Percentiles rank a stretch among this genome's conserved stretches.
Evolutionary conservation across 1,140 invertebrate genomes (phyloP).

Genomic region (Heliconius congener): DNA sequence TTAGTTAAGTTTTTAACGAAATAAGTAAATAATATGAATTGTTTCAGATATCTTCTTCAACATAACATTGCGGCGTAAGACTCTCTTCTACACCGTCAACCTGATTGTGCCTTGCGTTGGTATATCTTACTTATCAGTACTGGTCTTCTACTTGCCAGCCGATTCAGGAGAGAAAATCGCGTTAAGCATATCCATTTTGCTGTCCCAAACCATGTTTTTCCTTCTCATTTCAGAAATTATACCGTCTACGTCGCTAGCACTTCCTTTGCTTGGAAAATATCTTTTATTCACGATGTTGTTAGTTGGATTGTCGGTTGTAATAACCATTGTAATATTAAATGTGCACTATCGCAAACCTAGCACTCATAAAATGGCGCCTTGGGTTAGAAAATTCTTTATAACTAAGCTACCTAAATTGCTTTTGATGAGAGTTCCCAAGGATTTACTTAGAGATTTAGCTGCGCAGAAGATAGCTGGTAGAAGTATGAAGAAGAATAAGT

Average conservation of each 20-base stretch:
- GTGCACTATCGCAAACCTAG: slow-evolving; percentile 99
- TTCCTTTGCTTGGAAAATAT: slow-evolving; percentile 98
- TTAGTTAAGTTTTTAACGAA: too few relatives aligned
- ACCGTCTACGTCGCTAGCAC: slow-evolving; percentile 97
- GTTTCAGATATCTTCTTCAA: slow-evolving; percentile 97
- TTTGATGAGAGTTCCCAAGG: slow-evolving; percentile 92
- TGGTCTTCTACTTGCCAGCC: slow-evolving; percentile 98
- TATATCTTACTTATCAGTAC: slow-evolving; percentile 93
- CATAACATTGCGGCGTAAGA: slow-evolving; percentile 96
- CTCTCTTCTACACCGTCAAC: slow-evolving; percentile 98
- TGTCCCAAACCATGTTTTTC: slow-evolving; percentile 99
- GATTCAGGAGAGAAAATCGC: slow-evolving; percentile 99
- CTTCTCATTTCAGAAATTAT: slow-evolving; percentile 98
- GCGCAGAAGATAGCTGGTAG: slow-evolving; percentile 87
- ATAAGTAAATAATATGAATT: slow-evolving; percentile 33
- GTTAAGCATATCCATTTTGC: slow-evolving; percentile 98
- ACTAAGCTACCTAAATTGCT: slow-evolving; percentile 91
- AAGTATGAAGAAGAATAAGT: slow-evolving; percentile 84
- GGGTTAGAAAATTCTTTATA: slow-evolving; percentile 94
- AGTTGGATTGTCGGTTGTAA: slow-evolving; percentile 97
- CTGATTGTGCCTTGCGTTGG: slow-evolving; percentile 96
- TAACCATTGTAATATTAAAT: slow-evolving; percentile 98
- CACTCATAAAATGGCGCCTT: slow-evolving; percentile 97
- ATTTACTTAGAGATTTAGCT: slow-evolving; percentile 89
- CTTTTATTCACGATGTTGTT: slow-evolving; percentile 99